Evolutionary conservation across 2,113 vertebrate genomes (phyloP).

Genomic region (Oplegnathus fasciatus): DNA sequence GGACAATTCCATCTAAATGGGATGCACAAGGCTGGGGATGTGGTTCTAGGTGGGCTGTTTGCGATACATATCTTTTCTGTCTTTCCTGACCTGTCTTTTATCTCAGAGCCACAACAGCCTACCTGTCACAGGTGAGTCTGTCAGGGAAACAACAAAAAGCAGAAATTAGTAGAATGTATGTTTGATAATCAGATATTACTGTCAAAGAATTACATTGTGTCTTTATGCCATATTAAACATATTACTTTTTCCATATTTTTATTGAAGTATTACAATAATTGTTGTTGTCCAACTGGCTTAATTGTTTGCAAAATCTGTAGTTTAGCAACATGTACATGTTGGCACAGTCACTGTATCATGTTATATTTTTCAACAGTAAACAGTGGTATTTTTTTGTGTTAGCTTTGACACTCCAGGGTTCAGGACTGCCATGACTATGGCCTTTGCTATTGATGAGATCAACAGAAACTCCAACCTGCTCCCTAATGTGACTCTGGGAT

Average conservation of each 20-base stretch:
- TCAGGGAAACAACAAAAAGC: neutral
- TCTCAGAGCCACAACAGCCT: constrained; percentile 42
- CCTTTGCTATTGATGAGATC: constrained; percentile 58
- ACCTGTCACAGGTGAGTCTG: constrained; percentile 58
- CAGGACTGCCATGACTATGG: constrained; percentile 32
- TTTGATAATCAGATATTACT: too few relatives aligned
- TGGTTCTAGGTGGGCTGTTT: constrained; percentile 67
- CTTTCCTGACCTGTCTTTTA: constrained; percentile 54
- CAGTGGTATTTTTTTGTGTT: neutral
- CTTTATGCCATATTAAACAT: too few relatives aligned
- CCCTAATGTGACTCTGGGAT: constrained; percentile 79
- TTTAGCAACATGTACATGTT: neutral
- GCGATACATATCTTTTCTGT: constrained; percentile 37
- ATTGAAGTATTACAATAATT: too few relatives aligned
- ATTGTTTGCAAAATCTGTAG: neutral
- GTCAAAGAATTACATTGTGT: too few relatives aligned
- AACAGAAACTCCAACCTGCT: constrained; percentile 72
- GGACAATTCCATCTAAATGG: constrained; percentile 56
- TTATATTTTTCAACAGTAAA: neutral
- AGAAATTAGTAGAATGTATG: neutral
- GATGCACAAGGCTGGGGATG: constrained; percentile 62
- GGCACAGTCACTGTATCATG: neutral
- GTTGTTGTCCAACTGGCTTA: neutral
- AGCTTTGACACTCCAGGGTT: neutral
- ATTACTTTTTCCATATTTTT: too few relatives aligned